phyloP scores from a whole-genome alignment of 1,140 invertebrate species.

The Zaprionus africanus region DNA sequence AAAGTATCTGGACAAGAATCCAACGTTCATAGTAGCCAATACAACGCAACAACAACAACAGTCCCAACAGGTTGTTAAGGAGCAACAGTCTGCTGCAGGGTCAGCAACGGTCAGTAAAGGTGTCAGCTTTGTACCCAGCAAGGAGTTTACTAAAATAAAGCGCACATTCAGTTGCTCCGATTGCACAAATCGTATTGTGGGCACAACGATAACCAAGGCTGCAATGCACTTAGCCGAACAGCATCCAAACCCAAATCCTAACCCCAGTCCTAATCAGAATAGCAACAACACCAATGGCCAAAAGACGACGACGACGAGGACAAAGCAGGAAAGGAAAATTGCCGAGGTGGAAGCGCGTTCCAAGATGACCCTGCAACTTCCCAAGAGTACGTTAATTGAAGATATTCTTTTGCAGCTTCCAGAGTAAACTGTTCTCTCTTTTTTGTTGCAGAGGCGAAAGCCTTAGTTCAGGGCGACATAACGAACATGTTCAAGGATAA shows the following conservation, averaged over 20 bases:
- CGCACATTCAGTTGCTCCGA: constrained; percentile 60
- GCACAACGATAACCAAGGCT: constrained; percentile 60
- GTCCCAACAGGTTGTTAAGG: not conserved
- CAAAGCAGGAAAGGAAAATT: constrained; percentile 44
- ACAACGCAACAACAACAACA: constrained; percentile 8
- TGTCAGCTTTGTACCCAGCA: constrained; percentile 51
- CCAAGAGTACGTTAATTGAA: constrained; percentile 60
- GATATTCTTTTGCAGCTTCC: not conserved
- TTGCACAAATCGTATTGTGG: constrained; percentile 63
- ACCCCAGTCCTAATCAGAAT: constrained; percentile 10
- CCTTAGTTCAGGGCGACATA: constrained; percentile 59
- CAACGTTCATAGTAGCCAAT: constrained; percentile 50
- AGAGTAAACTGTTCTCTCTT: not conserved
- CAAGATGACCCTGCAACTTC: constrained; percentile 44
- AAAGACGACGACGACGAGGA: not conserved
- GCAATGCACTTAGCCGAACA: constrained; percentile 64
- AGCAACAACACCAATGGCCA: constrained; percentile 24
- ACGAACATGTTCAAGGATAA: constrained; percentile 62
- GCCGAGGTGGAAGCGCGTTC: constrained; percentile 54
- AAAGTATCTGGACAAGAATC: constrained; percentile 62
- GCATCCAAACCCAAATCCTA: constrained; percentile 59
- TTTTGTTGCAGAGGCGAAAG: constrained; percentile 69
- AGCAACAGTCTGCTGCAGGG: constrained; percentile 8
- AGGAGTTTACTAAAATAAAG: constrained; percentile 60
- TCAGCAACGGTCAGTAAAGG: constrained; percentile 7